Evolutionary conservation across 2,797 vertebrate genomes (phyloP).

Genomic region (Sebastes cheni): DNA sequence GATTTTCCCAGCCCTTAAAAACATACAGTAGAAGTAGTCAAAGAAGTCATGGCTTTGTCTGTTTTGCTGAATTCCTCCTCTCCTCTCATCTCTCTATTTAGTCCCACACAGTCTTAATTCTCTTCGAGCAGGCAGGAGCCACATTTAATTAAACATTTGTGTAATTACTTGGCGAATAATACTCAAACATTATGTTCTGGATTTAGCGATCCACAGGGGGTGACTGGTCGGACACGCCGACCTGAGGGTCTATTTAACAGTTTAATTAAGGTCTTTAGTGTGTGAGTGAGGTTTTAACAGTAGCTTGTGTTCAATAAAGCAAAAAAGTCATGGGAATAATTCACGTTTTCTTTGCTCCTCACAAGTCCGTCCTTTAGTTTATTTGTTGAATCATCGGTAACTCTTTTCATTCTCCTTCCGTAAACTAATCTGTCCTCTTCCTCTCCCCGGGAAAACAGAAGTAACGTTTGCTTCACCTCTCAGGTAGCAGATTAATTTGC

Average conservation of each 20-base stretch:
- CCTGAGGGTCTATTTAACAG: constrained; percentile 63
- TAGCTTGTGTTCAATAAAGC: constrained; percentile 6
- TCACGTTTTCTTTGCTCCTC: not conserved
- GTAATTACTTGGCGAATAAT: constrained; percentile 60
- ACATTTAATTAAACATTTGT: constrained; percentile 65
- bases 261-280: constrained; percentile 72
- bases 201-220: constrained; percentile 42
- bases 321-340: not conserved
- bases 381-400: not conserved
- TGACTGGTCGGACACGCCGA: constrained; percentile 44
- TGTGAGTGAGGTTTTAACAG: constrained; percentile 44
- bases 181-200: constrained; percentile 56
- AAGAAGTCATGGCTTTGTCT: constrained; percentile 9
- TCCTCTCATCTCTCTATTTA: not conserved
- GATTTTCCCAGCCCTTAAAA: constrained; percentile 66
- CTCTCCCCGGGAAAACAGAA: not conserved
- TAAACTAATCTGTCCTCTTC: not conserved
- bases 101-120: constrained; percentile 22
- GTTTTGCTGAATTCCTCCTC: constrained; percentile 8
- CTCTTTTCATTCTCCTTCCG: not conserved
- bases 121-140: not conserved
- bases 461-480: constrained; percentile 28
- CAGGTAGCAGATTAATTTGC: constrained; percentile 52
- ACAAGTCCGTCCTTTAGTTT: not conserved
- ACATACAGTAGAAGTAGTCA: constrained; percentile 7